Evolutionary conservation across 2,113 vertebrate species (phyloP).

Genomic region (Macquaria australasica): DNA sequence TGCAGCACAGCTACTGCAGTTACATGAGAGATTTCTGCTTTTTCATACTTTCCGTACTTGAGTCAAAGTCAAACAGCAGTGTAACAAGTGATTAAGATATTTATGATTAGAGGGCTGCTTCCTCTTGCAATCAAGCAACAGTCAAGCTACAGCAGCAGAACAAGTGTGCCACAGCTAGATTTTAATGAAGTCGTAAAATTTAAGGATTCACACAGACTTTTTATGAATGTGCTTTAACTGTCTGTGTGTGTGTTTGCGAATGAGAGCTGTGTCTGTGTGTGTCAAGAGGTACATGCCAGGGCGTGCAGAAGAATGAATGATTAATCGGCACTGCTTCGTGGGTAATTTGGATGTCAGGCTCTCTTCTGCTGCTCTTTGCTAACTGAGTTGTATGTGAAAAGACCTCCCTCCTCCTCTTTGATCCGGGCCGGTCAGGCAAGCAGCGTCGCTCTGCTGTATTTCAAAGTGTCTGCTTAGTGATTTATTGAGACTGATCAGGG

Average conservation of each 20-base stretch:
- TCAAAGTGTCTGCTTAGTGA: constrained; percentile 52
- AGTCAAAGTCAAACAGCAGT: constrained; percentile 4
- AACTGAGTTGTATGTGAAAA: constrained; percentile 51
- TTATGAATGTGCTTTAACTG: not conserved
- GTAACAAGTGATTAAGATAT: constrained; percentile 12
- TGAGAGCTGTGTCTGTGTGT: constrained; percentile 2
- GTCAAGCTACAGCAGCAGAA: not conserved
- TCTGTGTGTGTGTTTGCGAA: constrained; percentile 1
- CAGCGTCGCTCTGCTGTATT: constrained; percentile 34
- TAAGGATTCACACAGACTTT: constrained; percentile 19
- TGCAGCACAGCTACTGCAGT: not conserved
- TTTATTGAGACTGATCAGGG: constrained; percentile 51
- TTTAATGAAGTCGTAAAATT: constrained; percentile 4
- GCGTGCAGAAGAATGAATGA: constrained; percentile 73
- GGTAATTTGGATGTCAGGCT: constrained; percentile 77
- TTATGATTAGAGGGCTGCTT: not conserved
- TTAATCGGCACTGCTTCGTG: constrained; percentile 69
- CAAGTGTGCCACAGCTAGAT: not conserved
- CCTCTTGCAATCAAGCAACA: not conserved
- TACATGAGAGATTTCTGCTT: not conserved
- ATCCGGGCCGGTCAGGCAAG: constrained; percentile 41
- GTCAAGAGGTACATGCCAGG: constrained; percentile 41
- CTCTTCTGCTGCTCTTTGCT: constrained; percentile 54
- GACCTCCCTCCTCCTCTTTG: constrained; percentile 35
- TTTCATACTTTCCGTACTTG: not conserved